Evolutionary conservation across 2,797 vertebrate genomes (phyloP), one percentile per base, ranked within the genome.

Genomic region (Macropodus opercularis): DNA sequence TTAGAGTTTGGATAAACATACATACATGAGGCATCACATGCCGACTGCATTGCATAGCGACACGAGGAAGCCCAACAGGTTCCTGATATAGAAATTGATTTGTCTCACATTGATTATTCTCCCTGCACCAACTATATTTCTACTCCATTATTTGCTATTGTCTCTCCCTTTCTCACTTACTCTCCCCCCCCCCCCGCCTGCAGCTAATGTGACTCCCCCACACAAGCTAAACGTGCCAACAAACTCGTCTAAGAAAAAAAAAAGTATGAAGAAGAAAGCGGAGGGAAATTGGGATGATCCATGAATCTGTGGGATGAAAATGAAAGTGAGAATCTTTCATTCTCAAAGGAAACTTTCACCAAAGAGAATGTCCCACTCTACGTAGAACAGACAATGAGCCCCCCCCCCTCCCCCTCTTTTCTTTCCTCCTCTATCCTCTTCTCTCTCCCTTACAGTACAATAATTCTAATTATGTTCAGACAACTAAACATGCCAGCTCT

Each of bases 401-500:
- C 59, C 41, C 54, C 60, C 47, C 52, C 50, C 44, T 47, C 59
- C 41, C 54, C 60, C 47, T 54, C 50, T 35, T 41, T 53, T 75
- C 64, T 57, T 68, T 46, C 49, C 46, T 34, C 57, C 43, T 50
- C 35, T 46, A 46, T 66, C 74, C 46, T 76, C 72, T 69, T 55
- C 68, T 85, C 69, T 56, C 63, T 54, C 63, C 75, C 77, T 77
- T 82, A 85, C 74, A 87, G 80, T 86, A 86, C 78, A 90, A 90
- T 91, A 85, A 88, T 85, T 91, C 81, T 89, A 90, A 91, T 91
- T 91, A 89, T 85, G 80, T 84, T 87, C 87, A 86, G 84, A 89
- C 87, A 90, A 87, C 87, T 89, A 89, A 90, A 90, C 89, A 90
- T 86, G 85, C 86, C 83, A 74, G 80, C 79, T 86, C 84, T 85